Percentiles rank a stretch among this genome's conserved stretches.
phyloP scores from a whole-genome alignment of 1,140 invertebrate species.

The Diprion similis region DNA sequence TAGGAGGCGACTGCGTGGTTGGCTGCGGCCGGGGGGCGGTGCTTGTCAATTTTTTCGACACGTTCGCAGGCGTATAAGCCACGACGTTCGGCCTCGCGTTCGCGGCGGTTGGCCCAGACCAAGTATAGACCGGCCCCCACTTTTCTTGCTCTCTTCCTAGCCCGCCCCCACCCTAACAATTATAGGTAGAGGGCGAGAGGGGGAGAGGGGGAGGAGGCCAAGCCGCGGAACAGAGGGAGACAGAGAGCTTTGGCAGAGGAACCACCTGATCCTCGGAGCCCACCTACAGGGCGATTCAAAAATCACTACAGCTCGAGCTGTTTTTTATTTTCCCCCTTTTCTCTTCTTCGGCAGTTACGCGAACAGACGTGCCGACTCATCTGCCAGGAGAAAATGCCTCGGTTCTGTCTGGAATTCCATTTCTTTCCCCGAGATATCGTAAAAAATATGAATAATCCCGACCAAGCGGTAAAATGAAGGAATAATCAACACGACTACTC shows the following conservation, averaged over 20 bases:
- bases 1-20: slow-evolving; percentile 1
- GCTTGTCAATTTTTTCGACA: slow-evolving; percentile 11
- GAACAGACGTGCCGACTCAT: background rate
- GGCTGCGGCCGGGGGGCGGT: background rate
- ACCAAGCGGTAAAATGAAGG: too few species aligned
- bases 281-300: background rate
- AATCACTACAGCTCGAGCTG: background rate
- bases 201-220: slow-evolving; percentile 7
- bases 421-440: background rate
- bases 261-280: slow-evolving; percentile 25
- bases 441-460: too few species aligned
- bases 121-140: slow-evolving; percentile 28
- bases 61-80: slow-evolving; percentile 32
- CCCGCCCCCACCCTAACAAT: slow-evolving; percentile 8
- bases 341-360: background rate
- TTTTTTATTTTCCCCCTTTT: too few species aligned
- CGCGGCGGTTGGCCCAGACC: slow-evolving; percentile 26
- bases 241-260: slow-evolving; percentile 32
- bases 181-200: background rate
- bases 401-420: background rate
- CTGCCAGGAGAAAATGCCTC: background rate
- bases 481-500: too few species aligned
- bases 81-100: slow-evolving; percentile 21
- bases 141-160: slow-evolving; percentile 23
- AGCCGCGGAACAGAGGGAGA: slow-evolving; percentile 31